Conservation (phyloP, 2,797 vertebrate species). For the Sphaeramia orbicularis region DNA sequence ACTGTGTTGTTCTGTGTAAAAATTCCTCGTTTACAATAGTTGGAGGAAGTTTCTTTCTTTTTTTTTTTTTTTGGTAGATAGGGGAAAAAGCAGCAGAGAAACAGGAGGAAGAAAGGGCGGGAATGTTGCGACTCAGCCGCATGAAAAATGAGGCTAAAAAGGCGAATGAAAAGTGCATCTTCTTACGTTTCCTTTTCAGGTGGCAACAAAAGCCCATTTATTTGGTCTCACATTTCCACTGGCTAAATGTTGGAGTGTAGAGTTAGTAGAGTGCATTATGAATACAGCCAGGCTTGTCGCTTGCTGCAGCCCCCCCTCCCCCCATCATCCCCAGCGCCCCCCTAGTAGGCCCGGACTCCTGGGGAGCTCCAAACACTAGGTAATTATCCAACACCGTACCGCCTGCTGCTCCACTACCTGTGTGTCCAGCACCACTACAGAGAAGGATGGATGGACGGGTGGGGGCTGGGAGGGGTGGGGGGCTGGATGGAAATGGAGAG, state of each 20-base stretch:
- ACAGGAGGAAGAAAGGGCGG: not conserved
- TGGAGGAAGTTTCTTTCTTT: constrained; percentile 20
- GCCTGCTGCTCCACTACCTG: constrained; percentile 94
- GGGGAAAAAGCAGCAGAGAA: constrained; percentile 7
- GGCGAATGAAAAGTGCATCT: constrained; percentile 83
- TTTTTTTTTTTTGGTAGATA: constrained; percentile 28
- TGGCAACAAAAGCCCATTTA: constrained; percentile 74
- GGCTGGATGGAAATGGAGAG: constrained; percentile 52
- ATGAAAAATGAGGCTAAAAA: constrained; percentile 46
- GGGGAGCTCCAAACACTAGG: constrained; percentile 95
- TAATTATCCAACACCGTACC: constrained; percentile 93
- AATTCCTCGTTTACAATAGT: constrained; percentile 32
- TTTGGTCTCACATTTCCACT: constrained; percentile 44
- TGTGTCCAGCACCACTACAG: constrained; percentile 87
- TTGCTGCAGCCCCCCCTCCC: not conserved
- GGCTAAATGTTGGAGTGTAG: constrained; percentile 47
- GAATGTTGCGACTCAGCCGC: constrained; percentile 13
- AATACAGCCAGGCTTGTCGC: constrained; percentile 87
- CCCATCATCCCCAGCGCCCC: not conserved
- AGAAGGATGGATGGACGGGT: constrained; percentile 41
- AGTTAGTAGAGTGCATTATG: constrained; percentile 85
- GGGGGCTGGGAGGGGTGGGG: constrained; percentile 35
- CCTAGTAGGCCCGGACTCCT: constrained; percentile 91
- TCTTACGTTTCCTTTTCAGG: constrained; percentile 88
- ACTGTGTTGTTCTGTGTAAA: constrained; percentile 39